These are phyloP conservation scores for Pseudeuparius sepicola DNA, from an alignment of 2,888 invertebrate genomes.

Conservation along the genomic window DNA sequence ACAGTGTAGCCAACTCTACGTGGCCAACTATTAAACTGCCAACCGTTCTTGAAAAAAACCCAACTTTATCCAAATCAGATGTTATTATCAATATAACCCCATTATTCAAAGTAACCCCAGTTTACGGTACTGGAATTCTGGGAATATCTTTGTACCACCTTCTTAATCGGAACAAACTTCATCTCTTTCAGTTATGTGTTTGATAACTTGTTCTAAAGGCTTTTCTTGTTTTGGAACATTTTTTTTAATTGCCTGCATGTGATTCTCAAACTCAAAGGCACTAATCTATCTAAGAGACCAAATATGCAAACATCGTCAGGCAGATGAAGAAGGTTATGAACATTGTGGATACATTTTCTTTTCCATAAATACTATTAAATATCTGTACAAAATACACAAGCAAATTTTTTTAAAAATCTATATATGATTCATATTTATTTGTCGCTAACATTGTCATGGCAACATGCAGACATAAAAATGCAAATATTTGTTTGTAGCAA, in stretches of 20 bases:
- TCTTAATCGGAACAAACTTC: no score
- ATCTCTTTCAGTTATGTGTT: not conserved
- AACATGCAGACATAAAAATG: slow-evolving; percentile 13
- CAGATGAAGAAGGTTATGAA: slow-evolving; percentile 1
- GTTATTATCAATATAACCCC: no score
- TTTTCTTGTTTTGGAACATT: slow-evolving; percentile 6
- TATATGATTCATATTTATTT: not conserved
- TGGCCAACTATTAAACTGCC: no score
- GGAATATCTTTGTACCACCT: no score
- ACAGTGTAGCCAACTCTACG: no score
- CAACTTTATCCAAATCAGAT: no score
- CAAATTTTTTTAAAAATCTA: not conserved
- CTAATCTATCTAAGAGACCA: slow-evolving; percentile 1
- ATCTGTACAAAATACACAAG: slow-evolving; percentile 4
- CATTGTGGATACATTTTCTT: slow-evolving; percentile 2
- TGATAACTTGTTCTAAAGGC: slow-evolving; percentile 6
- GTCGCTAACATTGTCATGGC: slow-evolving; percentile 8
- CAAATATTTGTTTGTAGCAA: slow-evolving; percentile 3
- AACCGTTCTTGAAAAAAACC: no score
- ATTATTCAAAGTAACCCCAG: no score
- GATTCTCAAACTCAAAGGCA: slow-evolving; percentile 5
- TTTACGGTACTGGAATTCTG: no score
- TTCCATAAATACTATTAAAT: slow-evolving; percentile 4
- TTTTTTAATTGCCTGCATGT: slow-evolving; percentile 2
- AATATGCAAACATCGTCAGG: not conserved